phyloP scores from a whole-genome alignment of 2,797 vertebrate species.

The Lepus townsendii region DNA sequence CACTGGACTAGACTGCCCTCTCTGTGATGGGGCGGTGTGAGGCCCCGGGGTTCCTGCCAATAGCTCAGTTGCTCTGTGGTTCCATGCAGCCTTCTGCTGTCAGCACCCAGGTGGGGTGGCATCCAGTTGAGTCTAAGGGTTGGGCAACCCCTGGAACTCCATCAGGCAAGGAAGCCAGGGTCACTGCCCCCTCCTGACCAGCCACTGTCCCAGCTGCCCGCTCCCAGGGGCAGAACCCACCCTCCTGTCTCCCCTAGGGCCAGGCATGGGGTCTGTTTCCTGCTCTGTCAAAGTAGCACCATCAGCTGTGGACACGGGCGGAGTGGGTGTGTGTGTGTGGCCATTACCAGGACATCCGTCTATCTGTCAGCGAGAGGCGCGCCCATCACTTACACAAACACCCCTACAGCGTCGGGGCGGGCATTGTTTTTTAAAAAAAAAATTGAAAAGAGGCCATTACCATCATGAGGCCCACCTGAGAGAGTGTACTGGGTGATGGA shows the following conservation, averaged over 20 bases:
- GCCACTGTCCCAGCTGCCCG: too few relatives aligned
- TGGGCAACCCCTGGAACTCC: not conserved
- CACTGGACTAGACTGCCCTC: not conserved
- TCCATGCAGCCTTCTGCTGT: not conserved
- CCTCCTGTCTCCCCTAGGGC: not conserved
- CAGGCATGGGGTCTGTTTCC: slow-evolving; percentile 53
- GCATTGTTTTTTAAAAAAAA: slow-evolving; percentile 89
- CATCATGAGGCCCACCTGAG: slow-evolving; percentile 89
- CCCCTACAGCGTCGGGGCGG: slow-evolving; percentile 89
- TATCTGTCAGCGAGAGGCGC: slow-evolving; percentile 90
- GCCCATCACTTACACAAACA: slow-evolving; percentile 89
- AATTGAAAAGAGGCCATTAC: slow-evolving; percentile 88
- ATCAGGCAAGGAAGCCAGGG: not conserved
- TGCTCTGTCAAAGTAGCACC: slow-evolving; percentile 87
- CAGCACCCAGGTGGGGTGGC: not conserved
- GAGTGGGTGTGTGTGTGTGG: slow-evolving; percentile 66
- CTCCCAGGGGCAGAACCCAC: not conserved
- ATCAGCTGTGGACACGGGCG: slow-evolving; percentile 89
- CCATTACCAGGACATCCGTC: slow-evolving; percentile 92
- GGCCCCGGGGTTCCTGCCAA: too few relatives aligned
- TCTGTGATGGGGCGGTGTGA: not conserved
- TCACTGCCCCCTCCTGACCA: not conserved
- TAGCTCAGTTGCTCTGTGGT: accelerated
- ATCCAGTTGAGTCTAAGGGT: accelerated
- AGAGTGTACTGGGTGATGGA: slow-evolving; percentile 92